Evolutionary conservation across 64 coral and sea anemone species (phyloP).

Genomic region (Platygyra sinensis): DNA sequence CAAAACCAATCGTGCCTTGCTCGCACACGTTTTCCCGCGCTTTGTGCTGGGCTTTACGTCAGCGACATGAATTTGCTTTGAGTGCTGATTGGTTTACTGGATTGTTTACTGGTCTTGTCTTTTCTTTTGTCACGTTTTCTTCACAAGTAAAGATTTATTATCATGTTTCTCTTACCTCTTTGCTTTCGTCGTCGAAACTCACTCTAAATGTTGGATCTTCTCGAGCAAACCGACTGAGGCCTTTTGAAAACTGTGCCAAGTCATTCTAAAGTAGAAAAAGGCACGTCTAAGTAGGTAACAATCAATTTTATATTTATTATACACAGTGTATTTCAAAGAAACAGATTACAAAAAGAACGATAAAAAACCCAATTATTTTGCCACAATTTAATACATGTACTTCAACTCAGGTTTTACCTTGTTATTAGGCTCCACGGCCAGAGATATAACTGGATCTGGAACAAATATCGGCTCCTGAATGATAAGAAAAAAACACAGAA

Average conservation of each 20-base stretch:
- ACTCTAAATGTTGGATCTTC: conserved; percentile 98
- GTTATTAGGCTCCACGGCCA: conserved; percentile 94
- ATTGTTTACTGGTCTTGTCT: no score
- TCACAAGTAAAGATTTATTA: neutral
- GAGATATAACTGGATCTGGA: conserved; percentile 96
- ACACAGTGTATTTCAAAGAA: no score
- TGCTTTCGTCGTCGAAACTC: conserved; percentile 94
- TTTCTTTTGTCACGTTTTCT: no score
- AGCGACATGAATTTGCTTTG: no score
- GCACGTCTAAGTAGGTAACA: neutral
- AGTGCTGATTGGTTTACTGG: no score
- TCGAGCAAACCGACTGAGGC: conserved; percentile 89
- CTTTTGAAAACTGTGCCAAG: conserved; percentile 94
- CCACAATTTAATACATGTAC: no score
- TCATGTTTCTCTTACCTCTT: conserved; percentile 59
- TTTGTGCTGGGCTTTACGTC: no score
- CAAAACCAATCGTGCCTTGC: no score
- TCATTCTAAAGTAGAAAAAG: conserved; percentile 70
- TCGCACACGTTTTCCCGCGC: no score
- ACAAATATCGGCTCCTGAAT: conserved; percentile 97
- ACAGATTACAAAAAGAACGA: no score
- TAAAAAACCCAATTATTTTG: no score
- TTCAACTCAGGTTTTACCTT: conserved; percentile 52
- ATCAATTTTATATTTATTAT: no score
- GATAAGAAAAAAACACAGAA: neutral